These are phyloP conservation scores for Acrocephalus arundinaceus DNA, from an alignment of 2,113 vertebrate genomes.

Conservation along the genomic window DNA sequence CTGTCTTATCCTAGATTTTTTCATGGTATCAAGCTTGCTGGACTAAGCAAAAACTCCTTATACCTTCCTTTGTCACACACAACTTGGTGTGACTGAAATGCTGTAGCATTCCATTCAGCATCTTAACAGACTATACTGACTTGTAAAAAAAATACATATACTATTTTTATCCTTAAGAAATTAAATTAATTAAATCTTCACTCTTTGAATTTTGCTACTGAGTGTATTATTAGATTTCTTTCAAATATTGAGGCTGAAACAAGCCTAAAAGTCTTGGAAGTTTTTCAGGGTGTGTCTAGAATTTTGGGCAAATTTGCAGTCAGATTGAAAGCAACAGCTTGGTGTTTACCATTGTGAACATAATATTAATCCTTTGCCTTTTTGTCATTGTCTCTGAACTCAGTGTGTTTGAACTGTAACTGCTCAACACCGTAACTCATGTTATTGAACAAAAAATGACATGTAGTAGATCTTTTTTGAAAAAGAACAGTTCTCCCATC, in stretches of 20 bases:
- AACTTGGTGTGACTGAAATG: fast-evolving
- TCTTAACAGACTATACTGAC: background rate
- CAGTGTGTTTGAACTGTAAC: background rate
- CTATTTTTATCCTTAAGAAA: background rate
- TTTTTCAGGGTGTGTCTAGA: background rate
- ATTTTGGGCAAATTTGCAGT: background rate
- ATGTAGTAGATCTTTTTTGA: background rate
- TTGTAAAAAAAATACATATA: background rate
- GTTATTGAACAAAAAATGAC: background rate
- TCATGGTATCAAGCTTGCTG: background rate
- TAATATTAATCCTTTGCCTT: background rate
- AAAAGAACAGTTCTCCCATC: background rate
- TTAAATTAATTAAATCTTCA: background rate
- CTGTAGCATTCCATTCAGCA: background rate
- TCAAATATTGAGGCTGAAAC: background rate
- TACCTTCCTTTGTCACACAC: background rate
- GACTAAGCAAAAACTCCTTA: background rate
- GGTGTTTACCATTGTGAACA: background rate
- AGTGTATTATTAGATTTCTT: background rate
- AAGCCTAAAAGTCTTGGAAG: background rate
- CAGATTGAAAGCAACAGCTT: background rate
- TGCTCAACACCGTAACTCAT: background rate
- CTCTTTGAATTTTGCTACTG: background rate
- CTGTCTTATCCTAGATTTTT: background rate
- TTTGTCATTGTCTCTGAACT: background rate